Percentiles rank a stretch among this genome's conserved stretches.
Evolutionary conservation across 2,113 vertebrate species (phyloP).

Genomic region (Oncorhynchus masou): DNA sequence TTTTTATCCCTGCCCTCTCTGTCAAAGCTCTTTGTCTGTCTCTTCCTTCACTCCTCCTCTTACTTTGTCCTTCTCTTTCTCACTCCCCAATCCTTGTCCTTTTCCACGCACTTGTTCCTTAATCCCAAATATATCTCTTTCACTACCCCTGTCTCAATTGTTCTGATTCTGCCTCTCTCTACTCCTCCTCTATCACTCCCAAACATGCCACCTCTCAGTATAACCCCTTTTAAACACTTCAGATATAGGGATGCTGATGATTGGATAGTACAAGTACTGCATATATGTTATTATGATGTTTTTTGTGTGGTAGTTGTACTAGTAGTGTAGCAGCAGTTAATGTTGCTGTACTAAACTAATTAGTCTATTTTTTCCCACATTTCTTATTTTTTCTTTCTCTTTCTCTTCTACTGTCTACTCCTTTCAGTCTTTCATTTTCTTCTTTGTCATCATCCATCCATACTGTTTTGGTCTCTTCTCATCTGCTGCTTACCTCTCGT

Average conservation of each 20-base stretch:
- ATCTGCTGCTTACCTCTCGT: not conserved
- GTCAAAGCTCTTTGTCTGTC: slow-evolving; percentile 51
- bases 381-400: not conserved
- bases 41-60: slow-evolving; percentile 52
- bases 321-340: not conserved
- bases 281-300: not conserved
- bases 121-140: slow-evolving; percentile 71
- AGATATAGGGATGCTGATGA: not conserved
- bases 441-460: slow-evolving; percentile 37
- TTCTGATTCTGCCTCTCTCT: slow-evolving; percentile 50
- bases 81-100: slow-evolving; percentile 16
- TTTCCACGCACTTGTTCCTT: slow-evolving; percentile 61
- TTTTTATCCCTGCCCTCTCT: slow-evolving; percentile 58
- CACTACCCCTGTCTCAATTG: slow-evolving; percentile 52
- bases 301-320: not conserved
- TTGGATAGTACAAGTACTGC: not conserved
- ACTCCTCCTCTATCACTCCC: slow-evolving; percentile 56
- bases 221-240: slow-evolving; percentile 48
- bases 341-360: not conserved
- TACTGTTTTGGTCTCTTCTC: slow-evolving; percentile 12
- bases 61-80: slow-evolving; percentile 54
- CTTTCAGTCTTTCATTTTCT: not conserved
- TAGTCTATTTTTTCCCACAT: too few relatives aligned
- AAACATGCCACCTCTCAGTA: slow-evolving; percentile 59
- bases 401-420: not conserved